Evolutionary conservation across 2,797 vertebrate genomes (phyloP).

Genomic region (Kryptopterus vitreolus): DNA sequence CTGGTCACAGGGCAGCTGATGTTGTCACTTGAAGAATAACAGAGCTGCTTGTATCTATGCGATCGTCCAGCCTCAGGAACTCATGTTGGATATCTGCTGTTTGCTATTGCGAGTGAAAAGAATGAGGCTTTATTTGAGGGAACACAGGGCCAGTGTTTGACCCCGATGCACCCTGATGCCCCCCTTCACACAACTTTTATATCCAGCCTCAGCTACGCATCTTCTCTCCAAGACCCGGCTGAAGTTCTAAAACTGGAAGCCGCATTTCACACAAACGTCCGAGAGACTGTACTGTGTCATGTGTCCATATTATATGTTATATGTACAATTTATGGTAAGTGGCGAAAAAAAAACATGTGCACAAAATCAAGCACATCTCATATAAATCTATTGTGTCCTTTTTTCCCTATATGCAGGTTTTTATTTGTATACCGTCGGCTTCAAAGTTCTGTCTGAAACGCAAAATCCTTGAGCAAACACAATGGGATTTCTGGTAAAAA

Average conservation of each 20-base stretch:
- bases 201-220: background rate
- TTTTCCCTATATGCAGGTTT: constrained; percentile 5
- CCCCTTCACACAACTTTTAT: constrained; percentile 5
- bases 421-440: constrained; percentile 1
- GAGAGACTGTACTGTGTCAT: background rate
- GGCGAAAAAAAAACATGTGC: too few relatives aligned
- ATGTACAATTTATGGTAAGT: too few relatives aligned
- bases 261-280: constrained; percentile 6
- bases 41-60: constrained; percentile 24
- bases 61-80: background rate
- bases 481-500: background rate
- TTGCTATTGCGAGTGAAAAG: constrained; percentile 18
- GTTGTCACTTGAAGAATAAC: constrained; percentile 33
- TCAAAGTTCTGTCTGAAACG: constrained; percentile 29
- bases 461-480: constrained; percentile 23
- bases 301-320: too few relatives aligned
- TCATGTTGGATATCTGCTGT: constrained; percentile 24
- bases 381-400: background rate
- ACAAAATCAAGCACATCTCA: too few relatives aligned
- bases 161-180: constrained; percentile 37
- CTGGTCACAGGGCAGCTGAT: constrained; percentile 35
- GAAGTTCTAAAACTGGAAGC: background rate
- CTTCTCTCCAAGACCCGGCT: constrained; percentile 12
- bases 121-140: constrained; percentile 39
- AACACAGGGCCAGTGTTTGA: constrained; percentile 35